Conservation (phyloP, 2,113 vertebrate species). For the Gnathonemus longibarbis region DNA sequence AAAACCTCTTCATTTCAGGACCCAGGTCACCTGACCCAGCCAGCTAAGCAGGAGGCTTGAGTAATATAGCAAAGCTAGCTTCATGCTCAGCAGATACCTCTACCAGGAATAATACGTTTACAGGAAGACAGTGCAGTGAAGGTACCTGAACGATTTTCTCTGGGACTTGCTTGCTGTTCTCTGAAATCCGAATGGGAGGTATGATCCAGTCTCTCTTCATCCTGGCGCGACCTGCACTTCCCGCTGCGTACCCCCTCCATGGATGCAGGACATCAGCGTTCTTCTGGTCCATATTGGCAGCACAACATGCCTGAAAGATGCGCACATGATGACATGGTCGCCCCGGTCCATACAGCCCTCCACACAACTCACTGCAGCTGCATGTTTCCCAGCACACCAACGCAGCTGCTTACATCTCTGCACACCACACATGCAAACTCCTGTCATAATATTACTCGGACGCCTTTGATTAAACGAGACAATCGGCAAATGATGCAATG, state of each 20-base stretch:
- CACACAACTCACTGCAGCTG: background rate
- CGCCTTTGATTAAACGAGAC: background rate
- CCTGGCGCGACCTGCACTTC: conserved; percentile 39
- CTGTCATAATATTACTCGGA: background rate
- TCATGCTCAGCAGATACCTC: background rate
- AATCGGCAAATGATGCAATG: background rate
- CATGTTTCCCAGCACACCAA: background rate
- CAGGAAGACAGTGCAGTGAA: background rate
- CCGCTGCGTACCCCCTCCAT: conserved; percentile 47
- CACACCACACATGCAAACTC: background rate
- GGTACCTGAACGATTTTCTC: conserved; percentile 85
- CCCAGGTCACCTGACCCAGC: background rate
- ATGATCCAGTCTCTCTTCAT: conserved; percentile 94
- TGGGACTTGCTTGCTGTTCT: conserved; percentile 87
- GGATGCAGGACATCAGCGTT: conserved; percentile 41
- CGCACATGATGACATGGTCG: background rate
- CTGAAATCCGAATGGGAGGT: conserved; percentile 82
- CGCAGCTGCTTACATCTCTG: background rate
- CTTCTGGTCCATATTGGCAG: conserved; percentile 18
- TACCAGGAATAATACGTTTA: background rate
- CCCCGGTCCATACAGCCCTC: background rate
- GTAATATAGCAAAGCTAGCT: background rate
- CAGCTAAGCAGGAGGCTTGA: background rate
- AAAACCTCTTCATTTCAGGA: background rate
- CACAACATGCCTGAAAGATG: conserved; percentile 43